phyloP scores from a whole-genome alignment of 2,888 invertebrate species.

The Amblyteles armatorius region DNA sequence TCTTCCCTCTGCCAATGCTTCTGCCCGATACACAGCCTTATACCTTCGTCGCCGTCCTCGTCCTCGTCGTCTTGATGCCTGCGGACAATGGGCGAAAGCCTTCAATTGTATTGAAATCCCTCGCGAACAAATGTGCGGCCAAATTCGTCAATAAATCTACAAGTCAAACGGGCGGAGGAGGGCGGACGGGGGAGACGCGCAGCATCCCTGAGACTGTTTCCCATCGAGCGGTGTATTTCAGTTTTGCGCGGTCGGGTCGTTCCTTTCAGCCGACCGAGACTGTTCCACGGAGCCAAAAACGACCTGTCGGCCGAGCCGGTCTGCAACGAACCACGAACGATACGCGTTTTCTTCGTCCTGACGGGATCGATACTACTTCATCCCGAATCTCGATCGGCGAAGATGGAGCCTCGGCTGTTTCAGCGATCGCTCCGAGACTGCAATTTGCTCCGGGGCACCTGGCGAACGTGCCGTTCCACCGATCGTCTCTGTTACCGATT shows the following conservation, averaged over 20 bases:
- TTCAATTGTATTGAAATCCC: conserved; percentile 82
- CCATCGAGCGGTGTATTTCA: conserved; percentile 1
- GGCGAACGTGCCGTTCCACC: conserved; percentile 67
- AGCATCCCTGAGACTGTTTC: conserved; percentile 16
- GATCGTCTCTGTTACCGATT: conserved; percentile 33
- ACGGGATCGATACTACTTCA: conserved; percentile 59
- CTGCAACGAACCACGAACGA: conserved; percentile 2
- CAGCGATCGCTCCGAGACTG: conserved; percentile 71
- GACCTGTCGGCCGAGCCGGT: conserved; percentile 2
- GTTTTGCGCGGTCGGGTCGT: conserved; percentile 2
- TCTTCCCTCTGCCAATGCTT: conserved; percentile 59
- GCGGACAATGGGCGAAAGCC: conserved; percentile 78
- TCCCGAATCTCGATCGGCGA: conserved; percentile 52
- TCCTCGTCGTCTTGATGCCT: conserved; percentile 63
- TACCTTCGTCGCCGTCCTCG: neutral
- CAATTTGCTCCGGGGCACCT: conserved; percentile 76
- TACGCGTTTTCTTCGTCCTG: conserved; percentile 33
- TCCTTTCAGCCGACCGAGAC: neutral
- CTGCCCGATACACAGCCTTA: conserved; percentile 56
- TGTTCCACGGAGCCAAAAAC: conserved; percentile 12
- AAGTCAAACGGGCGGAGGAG: conserved; percentile 73
- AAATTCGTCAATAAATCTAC: conserved; percentile 83
- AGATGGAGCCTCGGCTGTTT: conserved; percentile 72
- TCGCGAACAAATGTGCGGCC: conserved; percentile 79
- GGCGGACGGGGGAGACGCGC: neutral